Conservation (phyloP, 2,113 vertebrate species). For the Callorhinus ursinus region DNA sequence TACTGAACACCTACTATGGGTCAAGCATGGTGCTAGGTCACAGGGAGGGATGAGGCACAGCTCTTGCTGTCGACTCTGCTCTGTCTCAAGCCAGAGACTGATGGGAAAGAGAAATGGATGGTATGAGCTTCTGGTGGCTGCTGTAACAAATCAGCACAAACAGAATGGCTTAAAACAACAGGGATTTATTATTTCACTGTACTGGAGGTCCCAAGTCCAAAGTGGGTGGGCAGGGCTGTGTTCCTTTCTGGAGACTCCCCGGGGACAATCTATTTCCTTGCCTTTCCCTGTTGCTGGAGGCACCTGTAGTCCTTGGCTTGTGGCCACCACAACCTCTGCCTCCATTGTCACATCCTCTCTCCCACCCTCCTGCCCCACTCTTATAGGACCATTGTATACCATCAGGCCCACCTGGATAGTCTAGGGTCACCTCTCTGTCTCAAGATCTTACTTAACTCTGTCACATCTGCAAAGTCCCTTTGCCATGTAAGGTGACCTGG, state of each 20-base stretch:
- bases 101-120: fast-evolving
- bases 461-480: not conserved
- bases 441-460: not conserved
- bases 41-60: not conserved
- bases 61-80: not conserved
- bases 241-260: not conserved
- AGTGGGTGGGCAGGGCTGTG: not conserved
- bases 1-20: fast-evolving
- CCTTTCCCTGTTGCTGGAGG: not conserved
- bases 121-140: not conserved
- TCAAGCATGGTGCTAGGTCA: fast-evolving
- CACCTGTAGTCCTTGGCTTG: not conserved
- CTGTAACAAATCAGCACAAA: not conserved
- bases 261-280: not conserved
- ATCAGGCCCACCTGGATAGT: fast-evolving
- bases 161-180: not conserved
- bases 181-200: not conserved
- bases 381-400: not conserved
- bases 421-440: not conserved
- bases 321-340: not conserved
- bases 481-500: not conserved
- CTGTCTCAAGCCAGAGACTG: not conserved
- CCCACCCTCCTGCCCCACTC: not conserved
- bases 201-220: not conserved
- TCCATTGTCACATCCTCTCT: fast-evolving